Base-by-base conservation (phyloP, 2,113 vertebrate genomes). In the Prochilodus magdalenae region DNA sequence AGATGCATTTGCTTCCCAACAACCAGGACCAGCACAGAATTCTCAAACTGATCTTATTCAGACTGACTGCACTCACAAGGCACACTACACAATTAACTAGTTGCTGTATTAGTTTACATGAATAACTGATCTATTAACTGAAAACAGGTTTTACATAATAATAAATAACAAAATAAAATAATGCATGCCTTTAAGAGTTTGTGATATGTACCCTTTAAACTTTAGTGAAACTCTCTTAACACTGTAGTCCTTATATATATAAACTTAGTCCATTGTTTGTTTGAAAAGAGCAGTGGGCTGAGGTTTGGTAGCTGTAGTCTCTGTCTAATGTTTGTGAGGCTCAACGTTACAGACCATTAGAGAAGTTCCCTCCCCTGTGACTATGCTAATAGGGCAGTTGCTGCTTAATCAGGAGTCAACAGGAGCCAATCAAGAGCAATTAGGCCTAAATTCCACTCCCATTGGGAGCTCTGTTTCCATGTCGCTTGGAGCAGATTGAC, bases 351-450 rank as follows among this genome's bases (percentile, higher is more conserved):
- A 27, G 63, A 76, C 82, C 72, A 80, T 83, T 84, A 80, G 86
- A 86, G 78, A 83, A 73, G 79, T 75, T 81, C 49, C 62, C 62
- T 82, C 70, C 75, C 71, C 81, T 7, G 80, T 70, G 74, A 62
- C 78, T 67, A 88, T 91, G 85, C 86, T 91, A 93, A 93, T 90
- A 85, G 85, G 82, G 75, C 89, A 74, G 81, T 90, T 83, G 87
- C 80, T 89, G 66, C 77, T 88, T 92, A 90, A 93, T 93, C 90
- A 91, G 86, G 83, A 91, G 87, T 91, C 89, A 90, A 90, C 90
- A 87, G 91, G 92, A 94, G 90, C 90, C 92, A 93, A 93, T 93
- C 92, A 93, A 85, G 81, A 80, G 84, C 90, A 92, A 94, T 93
- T 92, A 94, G 85, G 84, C 79, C 78, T 87, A 91, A 91, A 91